A percentile compares a stretch with the other conserved stretches of the same genome.
Evolutionary conservation across 92 coral and sea anemone species (phyloP).

Genomic region (Bergia sp.): DNA sequence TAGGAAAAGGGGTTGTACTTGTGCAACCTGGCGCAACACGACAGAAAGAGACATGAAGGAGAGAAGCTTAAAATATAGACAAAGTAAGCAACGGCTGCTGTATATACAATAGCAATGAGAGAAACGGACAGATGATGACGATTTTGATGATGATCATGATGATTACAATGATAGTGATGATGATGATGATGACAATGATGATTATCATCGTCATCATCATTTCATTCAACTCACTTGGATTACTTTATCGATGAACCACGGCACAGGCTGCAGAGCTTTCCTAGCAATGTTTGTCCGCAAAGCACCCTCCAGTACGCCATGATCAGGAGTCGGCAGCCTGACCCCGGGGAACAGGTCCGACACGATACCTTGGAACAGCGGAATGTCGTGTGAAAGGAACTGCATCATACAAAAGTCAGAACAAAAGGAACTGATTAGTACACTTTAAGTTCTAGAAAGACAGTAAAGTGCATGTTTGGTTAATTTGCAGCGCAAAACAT

Average conservation of each 20-base stretch:
- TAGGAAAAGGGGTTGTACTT: too few species aligned
- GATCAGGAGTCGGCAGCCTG: slow-evolving; percentile 90
- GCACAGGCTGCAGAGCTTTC: slow-evolving; percentile 82
- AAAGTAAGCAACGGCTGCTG: too few species aligned
- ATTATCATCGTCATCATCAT: neutral
- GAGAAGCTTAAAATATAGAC: too few species aligned
- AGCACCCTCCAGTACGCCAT: slow-evolving; percentile 90
- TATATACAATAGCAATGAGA: too few species aligned
- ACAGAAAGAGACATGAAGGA: too few species aligned
- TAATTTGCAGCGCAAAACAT: neutral
- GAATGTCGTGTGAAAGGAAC: slow-evolving; percentile 97
- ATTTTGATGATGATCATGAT: neutral
- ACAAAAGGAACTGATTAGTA: neutral
- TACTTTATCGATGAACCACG: slow-evolving; percentile 97
- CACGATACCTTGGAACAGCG: slow-evolving; percentile 94
- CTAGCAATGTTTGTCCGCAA: slow-evolving; percentile 68
- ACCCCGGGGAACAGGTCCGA: slow-evolving; percentile 97
- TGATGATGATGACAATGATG: neutral
- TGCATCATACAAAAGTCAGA: slow-evolving; percentile 27
- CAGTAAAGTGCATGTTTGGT: neutral
- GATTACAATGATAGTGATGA: neutral
- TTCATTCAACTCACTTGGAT: slow-evolving; percentile 68
- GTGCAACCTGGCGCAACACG: too few species aligned
- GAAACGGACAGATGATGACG: neutral
- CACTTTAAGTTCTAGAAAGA: neutral